Evolutionary conservation across 1,140 invertebrate species (phyloP).

Genomic region (Trachymyrmex cornetzi): DNA sequence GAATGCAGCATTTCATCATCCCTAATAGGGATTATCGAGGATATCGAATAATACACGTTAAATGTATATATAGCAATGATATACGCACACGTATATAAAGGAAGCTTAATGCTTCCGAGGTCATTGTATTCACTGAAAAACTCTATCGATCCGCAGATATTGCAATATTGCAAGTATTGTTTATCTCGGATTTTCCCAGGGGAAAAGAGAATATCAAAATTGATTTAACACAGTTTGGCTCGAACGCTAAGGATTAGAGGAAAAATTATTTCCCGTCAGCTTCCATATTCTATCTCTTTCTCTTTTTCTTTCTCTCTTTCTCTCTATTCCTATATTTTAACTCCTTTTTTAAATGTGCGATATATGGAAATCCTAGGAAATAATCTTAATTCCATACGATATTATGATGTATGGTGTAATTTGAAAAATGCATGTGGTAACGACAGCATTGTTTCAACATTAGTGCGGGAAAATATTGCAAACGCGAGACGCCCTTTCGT

Average conservation of each 20-base stretch:
- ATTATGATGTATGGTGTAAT: neutral
- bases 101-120: conserved; percentile 22
- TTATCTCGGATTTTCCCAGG: neutral
- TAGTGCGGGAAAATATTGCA: conserved; percentile 19
- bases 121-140: conserved; percentile 30
- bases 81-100: neutral
- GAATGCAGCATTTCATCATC: conserved; percentile 28
- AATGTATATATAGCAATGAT: conserved; percentile 19
- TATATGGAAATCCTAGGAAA: neutral
- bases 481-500: conserved; percentile 7
- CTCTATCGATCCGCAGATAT: conserved; percentile 29
- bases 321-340: neutral
- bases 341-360: neutral
- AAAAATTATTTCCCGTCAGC: neutral
- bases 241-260: neutral
- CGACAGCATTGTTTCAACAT: conserved; percentile 30
- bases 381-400: neutral
- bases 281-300: neutral
- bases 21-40: conserved; percentile 22
- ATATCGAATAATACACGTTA: conserved; percentile 28
- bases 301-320: neutral
- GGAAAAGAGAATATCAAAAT: conserved; percentile 9
- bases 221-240: neutral
- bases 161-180: conserved; percentile 49
- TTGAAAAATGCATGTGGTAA: neutral